Evolutionary conservation across 2,888 invertebrate genomes (phyloP).

Genomic region (Cylindroiulus punctatus): DNA sequence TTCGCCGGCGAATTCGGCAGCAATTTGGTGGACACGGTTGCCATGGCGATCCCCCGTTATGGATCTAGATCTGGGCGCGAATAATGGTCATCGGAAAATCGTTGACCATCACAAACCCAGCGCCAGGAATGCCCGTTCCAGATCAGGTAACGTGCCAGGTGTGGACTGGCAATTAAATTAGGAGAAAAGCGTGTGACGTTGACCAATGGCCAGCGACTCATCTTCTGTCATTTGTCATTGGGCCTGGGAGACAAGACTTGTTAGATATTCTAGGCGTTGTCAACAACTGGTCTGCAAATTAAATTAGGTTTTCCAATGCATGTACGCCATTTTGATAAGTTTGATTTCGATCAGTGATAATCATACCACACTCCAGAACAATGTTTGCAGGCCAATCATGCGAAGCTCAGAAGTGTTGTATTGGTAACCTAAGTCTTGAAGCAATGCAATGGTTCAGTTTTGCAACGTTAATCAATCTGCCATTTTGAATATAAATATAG

Average conservation of each 20-base stretch:
- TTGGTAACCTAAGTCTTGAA: too few relatives aligned
- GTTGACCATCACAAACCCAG: background rate
- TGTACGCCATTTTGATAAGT: background rate
- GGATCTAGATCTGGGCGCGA: background rate
- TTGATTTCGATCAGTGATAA: too few relatives aligned
- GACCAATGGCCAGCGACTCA: background rate
- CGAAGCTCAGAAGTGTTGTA: too few relatives aligned
- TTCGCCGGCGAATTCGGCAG: background rate
- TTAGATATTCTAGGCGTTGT: too few relatives aligned
- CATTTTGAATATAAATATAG: too few relatives aligned
- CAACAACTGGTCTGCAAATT: background rate
- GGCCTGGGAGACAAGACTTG: background rate
- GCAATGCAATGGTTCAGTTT: too few relatives aligned
- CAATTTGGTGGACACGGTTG: background rate
- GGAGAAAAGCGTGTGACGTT: background rate
- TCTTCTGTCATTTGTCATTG: background rate
- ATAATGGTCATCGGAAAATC: background rate
- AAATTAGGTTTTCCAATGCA: background rate
- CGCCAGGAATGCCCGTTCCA: background rate
- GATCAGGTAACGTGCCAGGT: slow-evolving; percentile 1
- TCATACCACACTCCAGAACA: too few relatives aligned
- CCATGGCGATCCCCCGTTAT: background rate
- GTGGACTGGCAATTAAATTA: background rate
- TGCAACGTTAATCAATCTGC: too few relatives aligned
- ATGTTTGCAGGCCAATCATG: too few relatives aligned